Percentiles rank a stretch among this genome's conserved stretches.
phyloP scores from a whole-genome alignment of 2,113 vertebrate genomes.

The Dryoscopus gambensis region DNA sequence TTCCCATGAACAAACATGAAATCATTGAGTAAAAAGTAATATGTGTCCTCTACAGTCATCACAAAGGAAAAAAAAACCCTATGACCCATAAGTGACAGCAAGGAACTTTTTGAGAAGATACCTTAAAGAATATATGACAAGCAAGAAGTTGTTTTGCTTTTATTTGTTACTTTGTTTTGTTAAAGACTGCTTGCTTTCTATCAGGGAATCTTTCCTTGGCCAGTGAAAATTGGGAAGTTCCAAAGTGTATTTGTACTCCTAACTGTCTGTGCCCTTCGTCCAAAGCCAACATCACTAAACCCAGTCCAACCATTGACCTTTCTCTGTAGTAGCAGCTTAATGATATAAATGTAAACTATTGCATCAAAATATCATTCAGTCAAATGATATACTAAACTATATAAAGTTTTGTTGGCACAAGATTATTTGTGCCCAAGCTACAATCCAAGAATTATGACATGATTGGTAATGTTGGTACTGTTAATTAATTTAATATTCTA shows the following conservation, averaged over 20 bases:
- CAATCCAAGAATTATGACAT: background rate
- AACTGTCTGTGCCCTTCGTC: background rate
- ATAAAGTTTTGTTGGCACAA: background rate
- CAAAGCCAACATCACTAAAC: background rate
- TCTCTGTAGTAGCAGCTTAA: background rate
- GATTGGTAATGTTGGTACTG: background rate
- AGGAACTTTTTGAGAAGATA: background rate
- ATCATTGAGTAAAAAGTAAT: background rate
- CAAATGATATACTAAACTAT: background rate
- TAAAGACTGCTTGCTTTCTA: background rate
- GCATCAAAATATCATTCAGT: background rate
- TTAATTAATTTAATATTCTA: background rate
- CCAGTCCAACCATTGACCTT: background rate
- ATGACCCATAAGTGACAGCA: background rate
- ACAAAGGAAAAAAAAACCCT: background rate
- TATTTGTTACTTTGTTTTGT: background rate
- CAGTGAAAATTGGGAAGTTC: background rate
- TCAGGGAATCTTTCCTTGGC: background rate
- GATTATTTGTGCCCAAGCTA: background rate
- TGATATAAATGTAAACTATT: background rate
- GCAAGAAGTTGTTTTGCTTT: background rate
- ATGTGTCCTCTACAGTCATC: accelerated
- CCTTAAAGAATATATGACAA: background rate
- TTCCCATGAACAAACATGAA: background rate
- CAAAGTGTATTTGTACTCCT: background rate